Evolutionary conservation across 2,888 invertebrate species (phyloP).

Genomic region (Tortricodes alternella): DNA sequence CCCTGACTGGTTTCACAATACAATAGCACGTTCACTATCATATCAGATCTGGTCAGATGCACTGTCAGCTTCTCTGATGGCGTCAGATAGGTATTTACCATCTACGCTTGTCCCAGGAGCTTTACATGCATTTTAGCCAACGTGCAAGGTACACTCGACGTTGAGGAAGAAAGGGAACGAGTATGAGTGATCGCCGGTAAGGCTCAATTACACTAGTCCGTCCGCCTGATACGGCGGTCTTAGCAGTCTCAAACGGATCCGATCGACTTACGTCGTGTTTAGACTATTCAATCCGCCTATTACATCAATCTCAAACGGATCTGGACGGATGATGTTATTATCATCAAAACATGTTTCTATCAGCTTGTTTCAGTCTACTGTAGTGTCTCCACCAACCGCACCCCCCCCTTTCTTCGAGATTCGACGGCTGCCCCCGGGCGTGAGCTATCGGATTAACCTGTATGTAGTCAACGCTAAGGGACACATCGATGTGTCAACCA

Average conservation of each 20-base stretch:
- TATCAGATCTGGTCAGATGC: constrained; percentile 39
- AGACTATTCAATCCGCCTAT: no score
- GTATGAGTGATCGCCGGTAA: neutral
- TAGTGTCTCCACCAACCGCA: constrained; percentile 84
- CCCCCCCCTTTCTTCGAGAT: constrained; percentile 87
- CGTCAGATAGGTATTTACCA: constrained; percentile 33
- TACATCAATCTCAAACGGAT: no score
- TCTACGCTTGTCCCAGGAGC: constrained; percentile 47
- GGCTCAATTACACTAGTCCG: no score
- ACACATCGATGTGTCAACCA: constrained; percentile 90
- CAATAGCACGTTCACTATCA: constrained; percentile 24
- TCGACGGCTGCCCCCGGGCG: constrained; percentile 87
- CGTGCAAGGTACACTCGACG: no score
- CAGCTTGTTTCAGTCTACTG: no score
- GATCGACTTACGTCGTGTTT: no score
- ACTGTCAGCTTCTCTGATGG: constrained; percentile 47
- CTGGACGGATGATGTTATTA: no score
- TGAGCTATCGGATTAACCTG: constrained; percentile 90
- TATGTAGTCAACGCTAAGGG: constrained; percentile 95
- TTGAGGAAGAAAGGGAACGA: no score
- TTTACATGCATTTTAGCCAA: constrained; percentile 31
- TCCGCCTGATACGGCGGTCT: no score
- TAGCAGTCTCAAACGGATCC: no score
- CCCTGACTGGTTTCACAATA: constrained; percentile 43
- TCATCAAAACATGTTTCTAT: no score